Evolutionary conservation across 1,140 invertebrate species (phyloP).

Genomic region (Acarapis woodi): DNA sequence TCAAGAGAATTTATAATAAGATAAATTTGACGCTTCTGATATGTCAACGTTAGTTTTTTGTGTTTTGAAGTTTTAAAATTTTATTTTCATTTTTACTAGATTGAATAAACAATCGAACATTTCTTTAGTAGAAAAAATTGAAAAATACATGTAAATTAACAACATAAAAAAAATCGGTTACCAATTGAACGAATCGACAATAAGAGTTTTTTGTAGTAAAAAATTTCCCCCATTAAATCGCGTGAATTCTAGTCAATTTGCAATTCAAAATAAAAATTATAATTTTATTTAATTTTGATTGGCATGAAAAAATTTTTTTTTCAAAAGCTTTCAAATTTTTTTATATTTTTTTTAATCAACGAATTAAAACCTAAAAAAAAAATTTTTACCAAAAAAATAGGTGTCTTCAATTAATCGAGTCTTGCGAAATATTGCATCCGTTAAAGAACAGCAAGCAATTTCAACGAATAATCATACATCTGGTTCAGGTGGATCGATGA

Average conservation of each 20-base stretch:
- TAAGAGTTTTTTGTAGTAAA: background rate
- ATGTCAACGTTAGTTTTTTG: background rate
- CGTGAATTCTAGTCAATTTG: background rate
- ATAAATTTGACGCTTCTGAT: background rate
- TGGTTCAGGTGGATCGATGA: no score
- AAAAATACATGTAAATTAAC: no score
- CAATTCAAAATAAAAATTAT: background rate
- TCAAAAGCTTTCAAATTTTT: background rate
- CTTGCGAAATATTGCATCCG: constrained; percentile 75
- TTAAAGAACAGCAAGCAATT: constrained; percentile 61
- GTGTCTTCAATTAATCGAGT: constrained; percentile 99
- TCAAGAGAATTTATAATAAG: background rate
- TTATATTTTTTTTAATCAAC: background rate
- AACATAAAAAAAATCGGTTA: no score
- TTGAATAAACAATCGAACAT: background rate
- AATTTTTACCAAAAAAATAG: constrained; percentile 30
- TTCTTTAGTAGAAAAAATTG: background rate
- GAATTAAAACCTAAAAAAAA: no score
- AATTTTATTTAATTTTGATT: background rate
- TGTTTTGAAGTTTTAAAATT: no score
- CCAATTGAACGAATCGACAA: no score
- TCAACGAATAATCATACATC: background rate
- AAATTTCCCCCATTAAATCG: background rate
- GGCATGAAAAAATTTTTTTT: background rate
- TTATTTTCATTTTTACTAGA: no score